Percentiles rank a stretch among this genome's conserved stretches.
Evolutionary conservation across 1,140 invertebrate genomes (phyloP).

Genomic region (Asobara japonica): DNA sequence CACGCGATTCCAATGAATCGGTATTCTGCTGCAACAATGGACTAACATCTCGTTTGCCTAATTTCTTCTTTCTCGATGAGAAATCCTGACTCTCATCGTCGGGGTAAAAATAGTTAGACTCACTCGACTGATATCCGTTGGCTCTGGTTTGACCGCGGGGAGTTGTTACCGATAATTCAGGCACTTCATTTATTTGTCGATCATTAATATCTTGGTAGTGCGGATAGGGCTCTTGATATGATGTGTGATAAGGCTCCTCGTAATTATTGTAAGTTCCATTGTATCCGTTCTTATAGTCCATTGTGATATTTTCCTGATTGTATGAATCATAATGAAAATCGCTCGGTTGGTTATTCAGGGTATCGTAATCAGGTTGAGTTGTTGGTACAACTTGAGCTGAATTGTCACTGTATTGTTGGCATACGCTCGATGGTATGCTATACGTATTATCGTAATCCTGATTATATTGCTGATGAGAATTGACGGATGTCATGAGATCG

Average conservation of each 20-base stretch:
- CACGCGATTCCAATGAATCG: constrained; percentile 69
- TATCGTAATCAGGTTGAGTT: constrained; percentile 16
- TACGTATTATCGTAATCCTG: constrained; percentile 54
- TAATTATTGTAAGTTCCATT: constrained; percentile 46
- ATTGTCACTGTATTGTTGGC: constrained; percentile 45
- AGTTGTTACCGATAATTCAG: constrained; percentile 59
- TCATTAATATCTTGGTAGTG: constrained; percentile 50
- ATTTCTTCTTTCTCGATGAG: constrained; percentile 47
- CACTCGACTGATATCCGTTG: constrained; percentile 56
- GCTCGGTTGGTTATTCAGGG: too few species aligned
- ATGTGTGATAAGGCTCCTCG: constrained; percentile 54
- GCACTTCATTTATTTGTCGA: constrained; percentile 54
- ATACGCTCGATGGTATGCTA: constrained; percentile 50
- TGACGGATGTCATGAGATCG: constrained; percentile 44
- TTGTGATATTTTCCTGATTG: constrained; percentile 43
- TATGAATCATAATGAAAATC: constrained; percentile 35
- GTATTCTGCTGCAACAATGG: constrained; percentile 65
- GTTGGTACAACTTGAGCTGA: constrained; percentile 38
- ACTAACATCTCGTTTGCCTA: constrained; percentile 55
- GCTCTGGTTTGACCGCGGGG: constrained; percentile 55
- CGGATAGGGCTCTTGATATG: constrained; percentile 52
- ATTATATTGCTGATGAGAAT: constrained; percentile 51
- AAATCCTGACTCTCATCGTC: constrained; percentile 45
- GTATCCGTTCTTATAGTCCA: constrained; percentile 48
- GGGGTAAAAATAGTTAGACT: constrained; percentile 58